phyloP scores from a whole-genome alignment of 1,140 invertebrate genomes.

The Drosophila sproati region DNA sequence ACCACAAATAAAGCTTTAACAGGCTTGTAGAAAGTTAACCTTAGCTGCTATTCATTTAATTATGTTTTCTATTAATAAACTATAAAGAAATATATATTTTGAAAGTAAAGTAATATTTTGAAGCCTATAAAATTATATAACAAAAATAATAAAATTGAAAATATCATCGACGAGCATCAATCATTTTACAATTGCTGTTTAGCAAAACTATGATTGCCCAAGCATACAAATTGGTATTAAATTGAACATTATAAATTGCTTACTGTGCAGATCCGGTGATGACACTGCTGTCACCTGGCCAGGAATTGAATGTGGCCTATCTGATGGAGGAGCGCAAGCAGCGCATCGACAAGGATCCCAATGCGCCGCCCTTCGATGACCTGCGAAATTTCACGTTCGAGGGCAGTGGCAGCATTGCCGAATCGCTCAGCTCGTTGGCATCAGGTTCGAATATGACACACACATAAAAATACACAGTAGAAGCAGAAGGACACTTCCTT shows the following conservation, averaged over 20 bases:
- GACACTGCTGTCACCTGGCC: constrained; percentile 85
- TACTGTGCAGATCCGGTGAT: constrained; percentile 86
- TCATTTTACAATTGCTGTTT: too few relatives aligned
- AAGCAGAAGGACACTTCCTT: neutral
- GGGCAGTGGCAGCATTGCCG: constrained; percentile 98
- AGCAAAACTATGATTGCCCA: too few relatives aligned
- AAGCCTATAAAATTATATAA: too few relatives aligned
- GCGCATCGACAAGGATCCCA: constrained; percentile 96
- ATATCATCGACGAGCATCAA: too few relatives aligned
- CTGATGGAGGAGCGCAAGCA: constrained; percentile 98
- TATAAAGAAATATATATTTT: too few relatives aligned
- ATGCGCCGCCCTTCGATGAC: constrained; percentile 98
- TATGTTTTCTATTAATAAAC: too few relatives aligned
- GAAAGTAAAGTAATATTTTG: too few relatives aligned
- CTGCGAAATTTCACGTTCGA: constrained; percentile 99
- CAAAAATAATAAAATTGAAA: too few relatives aligned
- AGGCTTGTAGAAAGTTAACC: too few relatives aligned
- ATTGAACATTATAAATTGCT: neutral
- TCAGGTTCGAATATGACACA: constrained; percentile 87
- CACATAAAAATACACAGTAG: neutral
- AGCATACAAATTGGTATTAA: too few relatives aligned
- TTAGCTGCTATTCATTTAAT: too few relatives aligned
- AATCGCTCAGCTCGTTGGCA: constrained; percentile 96
- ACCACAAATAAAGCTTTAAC: too few relatives aligned
- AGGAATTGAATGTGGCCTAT: constrained; percentile 96